Percentiles rank a stretch among this genome's conserved stretches.
These are phyloP conservation scores for Caenorhabditis sp. DNA, from an alignment of 2,888 invertebrate species.

Conservation along the genomic window DNA sequence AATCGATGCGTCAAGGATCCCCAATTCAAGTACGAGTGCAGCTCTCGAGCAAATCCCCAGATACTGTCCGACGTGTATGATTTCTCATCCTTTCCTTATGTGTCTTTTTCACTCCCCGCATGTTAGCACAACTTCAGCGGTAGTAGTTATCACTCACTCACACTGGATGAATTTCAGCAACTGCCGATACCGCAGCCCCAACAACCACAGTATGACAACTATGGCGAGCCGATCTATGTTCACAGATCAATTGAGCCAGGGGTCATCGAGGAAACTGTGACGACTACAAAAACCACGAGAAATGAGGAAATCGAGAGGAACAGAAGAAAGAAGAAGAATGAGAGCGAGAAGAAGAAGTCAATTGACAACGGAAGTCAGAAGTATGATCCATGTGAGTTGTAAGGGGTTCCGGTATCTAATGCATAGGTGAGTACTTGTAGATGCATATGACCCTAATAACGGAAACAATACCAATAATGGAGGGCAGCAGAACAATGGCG, in stretches of 20 bases:
- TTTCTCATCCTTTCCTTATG: slow-evolving; percentile 17
- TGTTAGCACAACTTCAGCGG: neutral
- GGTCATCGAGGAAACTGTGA: slow-evolving; percentile 63
- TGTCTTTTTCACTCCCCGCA: slow-evolving; percentile 15
- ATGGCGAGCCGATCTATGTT: slow-evolving; percentile 54
- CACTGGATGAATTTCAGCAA: no score
- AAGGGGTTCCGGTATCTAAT: neutral
- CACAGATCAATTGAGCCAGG: slow-evolving; percentile 27
- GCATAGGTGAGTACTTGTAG: neutral
- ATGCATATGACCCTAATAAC: neutral
- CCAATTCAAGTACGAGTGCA: slow-evolving; percentile 68
- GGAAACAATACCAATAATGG: neutral
- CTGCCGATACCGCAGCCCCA: neutral
- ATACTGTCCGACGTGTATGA: slow-evolving; percentile 63
- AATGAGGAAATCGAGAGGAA: slow-evolving; percentile 63
- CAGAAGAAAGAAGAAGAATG: slow-evolving; percentile 57
- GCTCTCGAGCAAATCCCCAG: slow-evolving; percentile 58
- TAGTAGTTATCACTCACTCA: no score
- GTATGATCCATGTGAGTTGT: slow-evolving; percentile 43
- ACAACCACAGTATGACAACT: slow-evolving; percentile 53
- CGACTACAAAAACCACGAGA: slow-evolving; percentile 63
- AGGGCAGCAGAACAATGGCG: neutral
- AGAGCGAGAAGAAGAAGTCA: slow-evolving; percentile 26
- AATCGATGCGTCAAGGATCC: slow-evolving; percentile 58
- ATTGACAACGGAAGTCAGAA: slow-evolving; percentile 15